Percentiles rank a stretch among this genome's conserved stretches.
Conservation (phyloP, 2,888 invertebrate species). For the Physocephala rufipes region DNA sequence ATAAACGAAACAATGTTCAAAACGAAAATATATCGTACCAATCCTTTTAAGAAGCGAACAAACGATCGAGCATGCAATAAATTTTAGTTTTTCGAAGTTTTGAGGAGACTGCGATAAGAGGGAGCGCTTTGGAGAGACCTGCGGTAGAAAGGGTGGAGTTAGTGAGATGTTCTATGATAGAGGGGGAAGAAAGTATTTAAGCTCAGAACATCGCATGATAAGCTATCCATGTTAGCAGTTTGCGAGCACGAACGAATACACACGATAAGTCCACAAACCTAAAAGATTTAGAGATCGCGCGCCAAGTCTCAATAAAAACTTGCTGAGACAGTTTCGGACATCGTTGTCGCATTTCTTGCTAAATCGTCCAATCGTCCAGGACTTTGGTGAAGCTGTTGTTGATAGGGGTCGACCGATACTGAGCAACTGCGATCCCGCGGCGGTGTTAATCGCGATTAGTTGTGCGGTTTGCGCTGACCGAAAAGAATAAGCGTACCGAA, state of each 20-base stretch:
- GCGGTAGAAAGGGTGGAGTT: neutral
- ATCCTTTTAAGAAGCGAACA: neutral
- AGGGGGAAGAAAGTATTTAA: neutral
- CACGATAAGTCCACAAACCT: neutral
- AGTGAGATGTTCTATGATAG: neutral
- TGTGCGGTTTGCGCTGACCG: slow-evolving; percentile 5
- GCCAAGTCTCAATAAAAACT: slow-evolving; percentile 39
- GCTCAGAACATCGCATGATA: no score
- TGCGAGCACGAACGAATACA: slow-evolving; percentile 5
- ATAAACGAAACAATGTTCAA: no score
- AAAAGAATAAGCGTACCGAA: slow-evolving; percentile 18
- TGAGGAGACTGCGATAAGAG: no score
- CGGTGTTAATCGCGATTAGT: slow-evolving; percentile 1
- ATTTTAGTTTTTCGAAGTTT: slow-evolving; percentile 14
- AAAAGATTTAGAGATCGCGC: slow-evolving; percentile 35
- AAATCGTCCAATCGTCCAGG: neutral
- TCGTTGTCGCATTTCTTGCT: neutral
- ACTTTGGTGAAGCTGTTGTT: neutral
- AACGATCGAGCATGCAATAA: slow-evolving; percentile 26
- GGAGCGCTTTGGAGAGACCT: no score
- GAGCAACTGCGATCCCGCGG: neutral
- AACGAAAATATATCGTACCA: no score
- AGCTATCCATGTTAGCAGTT: neutral
- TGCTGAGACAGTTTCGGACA: slow-evolving; percentile 26
- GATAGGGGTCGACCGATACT: neutral